These are phyloP conservation scores for Tineola bisselliella DNA, from an alignment of 2,888 invertebrate genomes.

Conservation along the genomic window DNA sequence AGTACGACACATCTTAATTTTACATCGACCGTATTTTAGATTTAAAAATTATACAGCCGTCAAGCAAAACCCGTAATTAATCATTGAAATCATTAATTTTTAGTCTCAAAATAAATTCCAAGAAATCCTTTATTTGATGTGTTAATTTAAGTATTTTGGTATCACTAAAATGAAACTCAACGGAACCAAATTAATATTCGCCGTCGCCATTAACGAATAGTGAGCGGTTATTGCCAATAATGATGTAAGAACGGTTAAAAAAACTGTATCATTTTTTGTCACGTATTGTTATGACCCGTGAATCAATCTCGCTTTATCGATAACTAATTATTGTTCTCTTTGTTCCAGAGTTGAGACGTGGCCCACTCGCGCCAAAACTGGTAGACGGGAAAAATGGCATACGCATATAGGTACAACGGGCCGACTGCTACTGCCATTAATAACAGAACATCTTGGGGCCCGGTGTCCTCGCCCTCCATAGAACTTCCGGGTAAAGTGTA, in stretches of 20 bases:
- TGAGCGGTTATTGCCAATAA: conserved; percentile 2
- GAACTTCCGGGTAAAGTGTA: conserved; percentile 35
- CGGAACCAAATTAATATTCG: background rate
- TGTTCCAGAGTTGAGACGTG: conserved; percentile 26
- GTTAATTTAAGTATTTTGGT: background rate
- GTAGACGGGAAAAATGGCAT: conserved; percentile 35
- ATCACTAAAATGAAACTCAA: background rate
- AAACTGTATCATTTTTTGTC: conserved; percentile 12
- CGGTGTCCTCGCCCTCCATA: conserved; percentile 59
- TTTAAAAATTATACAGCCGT: no score
- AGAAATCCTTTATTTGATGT: background rate
- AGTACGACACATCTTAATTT: no score
- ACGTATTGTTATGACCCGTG: conserved; percentile 12
- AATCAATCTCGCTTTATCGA: conserved; percentile 13
- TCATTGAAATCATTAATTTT: no score
- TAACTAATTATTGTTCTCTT: conserved; percentile 15
- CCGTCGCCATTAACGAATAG: background rate
- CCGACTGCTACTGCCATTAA: conserved; percentile 46
- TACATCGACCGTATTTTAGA: no score
- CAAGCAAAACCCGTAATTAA: no score
- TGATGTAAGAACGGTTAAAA: background rate
- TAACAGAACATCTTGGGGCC: conserved; percentile 70
- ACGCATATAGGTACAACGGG: conserved; percentile 44
- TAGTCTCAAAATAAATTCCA: no score
- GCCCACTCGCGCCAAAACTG: conserved; percentile 21